Base-by-base conservation (phyloP, 2,888 invertebrate genomes). In the Chelonus formosanus region DNA sequence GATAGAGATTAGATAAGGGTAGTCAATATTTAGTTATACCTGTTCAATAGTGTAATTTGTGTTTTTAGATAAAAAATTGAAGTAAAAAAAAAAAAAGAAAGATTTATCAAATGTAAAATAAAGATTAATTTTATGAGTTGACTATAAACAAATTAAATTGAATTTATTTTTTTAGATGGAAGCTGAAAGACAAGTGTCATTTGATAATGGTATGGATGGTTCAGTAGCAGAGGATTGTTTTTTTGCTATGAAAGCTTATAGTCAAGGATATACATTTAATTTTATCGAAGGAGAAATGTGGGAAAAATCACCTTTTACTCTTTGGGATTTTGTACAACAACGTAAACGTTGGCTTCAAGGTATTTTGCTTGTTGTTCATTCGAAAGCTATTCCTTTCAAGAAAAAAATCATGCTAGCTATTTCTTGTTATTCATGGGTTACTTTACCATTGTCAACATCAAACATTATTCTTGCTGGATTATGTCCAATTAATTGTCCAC, bases 221-320 rank as follows among this genome's bases (percentile, higher is more conserved):
- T 97, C 97, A 0, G 94, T 98, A n/a, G 97, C 98, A 31, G 98
- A 98, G 85, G 98, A 98, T 84, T 97, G 97, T 81, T 98, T 91
- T 84, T 98, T 98, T 85, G 96, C 96, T 31, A 97, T 98, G 96
- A 91, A 94, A 72, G 97, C 97, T 3, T 95, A 92, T 84, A 89
- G 90, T 70, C 90, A 94, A 83, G 97, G 97, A 35, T 97, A 93
- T 83, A 89, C 92, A 31, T 98, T 98, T 84, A 94, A 96, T 83
- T 98, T 97, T 85, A 91, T 98, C 72, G 97, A 98, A 84, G 97
- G 98, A 57, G 98, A 98, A 86, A 97, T 98, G 97, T 97, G 97
- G 92, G 98, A 98, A 83, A 97, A 98, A 82, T 96, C 96, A 4
- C 97, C 98, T 3, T 98, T 98, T 84, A 95, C 95, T 2, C 85